Evolutionary conservation across 2,888 invertebrate species (phyloP), one percentile per base, ranked within the genome.

Genomic region (Drosophila mulleri): DNA sequence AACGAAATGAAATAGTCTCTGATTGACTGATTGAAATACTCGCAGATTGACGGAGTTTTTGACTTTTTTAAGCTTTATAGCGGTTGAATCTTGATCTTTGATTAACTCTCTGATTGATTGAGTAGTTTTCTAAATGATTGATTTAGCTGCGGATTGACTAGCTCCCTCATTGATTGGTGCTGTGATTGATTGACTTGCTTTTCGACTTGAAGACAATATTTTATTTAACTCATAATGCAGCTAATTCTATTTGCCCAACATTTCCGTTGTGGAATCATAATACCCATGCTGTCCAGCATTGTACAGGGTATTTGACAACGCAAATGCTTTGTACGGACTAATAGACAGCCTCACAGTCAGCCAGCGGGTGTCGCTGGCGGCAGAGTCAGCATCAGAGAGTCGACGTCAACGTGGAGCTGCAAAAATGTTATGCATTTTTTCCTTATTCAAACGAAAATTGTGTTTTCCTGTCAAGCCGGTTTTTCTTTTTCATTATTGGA

Each of bases 401-500:
- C 39, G 29, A 20, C 56, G 45, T 18, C 41, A 39, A 42, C 59
- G 4, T 58, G 7, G 57, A 61, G 52, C 64, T 70, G 62, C 79
- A 61, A 72, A 72, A 80, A 70, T 89, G 69, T 65, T 75, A 85
- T 71, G 79, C 70, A 83, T 83, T 86, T 85, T 83, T 85, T 83
- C 82, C 84, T 81, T 74, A 75, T 83, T 88, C 81, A 71, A 85
- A 87, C 82, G 75, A 85, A 88, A 85, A 88, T 83, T 71, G 89
- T 72, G 72, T 87, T 85, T 85, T 85, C 85, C 85, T 78, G 89
- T 78, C 84, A 80, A 87, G 84, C 85, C 87, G 89, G 85, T 85
- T 85, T 86, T 72, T 64, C 71, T 81, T 86, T 50, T 82, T 79
- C 72, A 80, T 76, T 88, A 83, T 76, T 84, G 86, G 86, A 84